Conservation (phyloP, 2,797 vertebrate genomes). For the Staurois parvus region DNA sequence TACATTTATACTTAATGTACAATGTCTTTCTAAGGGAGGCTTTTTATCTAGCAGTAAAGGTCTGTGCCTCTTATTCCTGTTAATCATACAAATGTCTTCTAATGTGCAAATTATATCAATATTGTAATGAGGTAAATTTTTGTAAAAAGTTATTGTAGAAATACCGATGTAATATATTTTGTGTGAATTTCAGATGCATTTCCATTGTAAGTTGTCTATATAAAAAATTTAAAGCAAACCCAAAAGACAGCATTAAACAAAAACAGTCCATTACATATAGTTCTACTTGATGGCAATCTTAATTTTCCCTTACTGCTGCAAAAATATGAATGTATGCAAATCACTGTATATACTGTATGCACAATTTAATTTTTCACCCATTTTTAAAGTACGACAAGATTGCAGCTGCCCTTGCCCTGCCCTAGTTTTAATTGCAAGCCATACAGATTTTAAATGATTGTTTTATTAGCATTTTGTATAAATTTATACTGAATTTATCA, state of each 20-base stretch:
- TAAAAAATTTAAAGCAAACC: background rate
- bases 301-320: background rate
- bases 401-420: too few relatives aligned
- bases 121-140: constrained; percentile 3
- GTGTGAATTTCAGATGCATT: background rate
- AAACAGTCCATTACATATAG: background rate
- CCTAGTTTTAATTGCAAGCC: background rate
- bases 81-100: background rate
- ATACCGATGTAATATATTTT: constrained; percentile 45
- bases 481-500: background rate
- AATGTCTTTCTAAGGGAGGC: background rate
- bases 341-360: background rate
- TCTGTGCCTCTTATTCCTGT: background rate
- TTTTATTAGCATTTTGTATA: background rate
- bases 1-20: background rate
- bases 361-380: background rate
- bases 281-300: background rate
- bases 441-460: background rate
- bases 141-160: constrained; percentile 38
- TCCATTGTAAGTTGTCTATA: constrained; percentile 22
- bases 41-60: background rate
- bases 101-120: constrained; percentile 10
- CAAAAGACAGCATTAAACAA: too few relatives aligned
- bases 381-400: background rate
- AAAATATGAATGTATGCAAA: background rate